These are phyloP conservation scores for Diplolepis rosae DNA, from an alignment of 2,888 invertebrate genomes.

Conservation along the genomic window DNA sequence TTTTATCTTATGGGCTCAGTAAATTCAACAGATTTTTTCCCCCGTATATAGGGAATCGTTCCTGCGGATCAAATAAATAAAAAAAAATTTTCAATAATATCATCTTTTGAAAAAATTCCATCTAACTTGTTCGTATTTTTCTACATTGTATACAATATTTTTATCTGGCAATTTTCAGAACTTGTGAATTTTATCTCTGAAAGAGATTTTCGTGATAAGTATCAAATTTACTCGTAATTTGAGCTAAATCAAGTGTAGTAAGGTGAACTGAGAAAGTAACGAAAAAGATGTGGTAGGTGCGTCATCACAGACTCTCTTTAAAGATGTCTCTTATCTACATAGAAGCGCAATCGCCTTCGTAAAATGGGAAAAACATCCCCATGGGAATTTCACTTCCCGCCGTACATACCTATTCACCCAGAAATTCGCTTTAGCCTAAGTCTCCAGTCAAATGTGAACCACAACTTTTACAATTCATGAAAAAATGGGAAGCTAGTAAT, in stretches of 20 bases:
- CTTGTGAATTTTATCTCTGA: no score
- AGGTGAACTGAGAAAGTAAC: background rate
- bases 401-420: slow-evolving; percentile 10
- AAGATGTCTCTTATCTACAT: slow-evolving; percentile 18
- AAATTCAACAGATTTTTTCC: no score
- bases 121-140: no score
- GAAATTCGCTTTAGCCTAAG: background rate
- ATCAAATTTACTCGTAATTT: background rate
- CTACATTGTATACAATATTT: no score
- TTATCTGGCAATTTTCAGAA: no score
- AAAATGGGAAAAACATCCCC: slow-evolving; percentile 21
- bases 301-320: slow-evolving; percentile 15
- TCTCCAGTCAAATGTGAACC: slow-evolving; percentile 6
- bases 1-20: no score
- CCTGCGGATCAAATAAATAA: no score
- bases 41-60: no score
- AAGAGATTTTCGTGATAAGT: no score
- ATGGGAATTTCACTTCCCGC: slow-evolving; percentile 24
- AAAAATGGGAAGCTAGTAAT: background rate
- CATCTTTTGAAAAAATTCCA: no score
- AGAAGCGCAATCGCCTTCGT: slow-evolving; percentile 24
- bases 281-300: background rate
- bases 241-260: background rate
- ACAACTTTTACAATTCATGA: slow-evolving; percentile 5
- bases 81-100: no score